Conservation (phyloP, 2,797 vertebrate species). For the Gephyroberyx darwinii region DNA sequence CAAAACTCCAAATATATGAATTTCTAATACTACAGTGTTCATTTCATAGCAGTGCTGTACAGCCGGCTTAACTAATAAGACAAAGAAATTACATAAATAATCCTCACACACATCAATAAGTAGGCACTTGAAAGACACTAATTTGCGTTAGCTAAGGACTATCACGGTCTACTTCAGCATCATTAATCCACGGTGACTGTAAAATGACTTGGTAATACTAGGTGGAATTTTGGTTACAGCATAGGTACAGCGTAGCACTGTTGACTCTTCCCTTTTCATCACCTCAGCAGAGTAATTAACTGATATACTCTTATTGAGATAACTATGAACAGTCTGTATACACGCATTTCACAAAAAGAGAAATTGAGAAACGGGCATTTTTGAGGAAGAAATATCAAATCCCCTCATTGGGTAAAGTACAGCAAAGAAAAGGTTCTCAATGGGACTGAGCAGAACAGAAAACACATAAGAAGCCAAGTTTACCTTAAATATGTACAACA, state of each 20-base stretch:
- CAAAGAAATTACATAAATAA: constrained; percentile 58
- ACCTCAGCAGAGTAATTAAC: constrained; percentile 52
- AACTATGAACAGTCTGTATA: constrained; percentile 61
- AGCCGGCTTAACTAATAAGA: constrained; percentile 21
- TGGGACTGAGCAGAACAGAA: constrained; percentile 6
- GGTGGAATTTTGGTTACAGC: constrained; percentile 64
- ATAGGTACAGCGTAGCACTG: constrained; percentile 36
- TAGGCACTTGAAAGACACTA: constrained; percentile 25
- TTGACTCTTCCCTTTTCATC: constrained; percentile 60
- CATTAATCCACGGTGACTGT: constrained; percentile 34
- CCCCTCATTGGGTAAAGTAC: constrained; percentile 34
- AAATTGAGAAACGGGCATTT: not conserved
- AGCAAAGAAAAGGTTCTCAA: constrained; percentile 32
- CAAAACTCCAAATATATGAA: constrained; percentile 6
- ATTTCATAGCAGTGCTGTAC: constrained; percentile 32
- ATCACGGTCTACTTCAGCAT: constrained; percentile 43
- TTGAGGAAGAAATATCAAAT: not conserved
- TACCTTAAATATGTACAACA: constrained; percentile 61
- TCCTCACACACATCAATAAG: constrained; percentile 33
- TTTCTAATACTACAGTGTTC: constrained; percentile 4
- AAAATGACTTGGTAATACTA: constrained; percentile 16
- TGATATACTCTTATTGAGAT: constrained; percentile 44
- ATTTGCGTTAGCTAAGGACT: constrained; percentile 13
- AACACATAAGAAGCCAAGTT: constrained; percentile 31
- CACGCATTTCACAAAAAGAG: constrained; percentile 27